Base-by-base conservation (phyloP, 2,888 invertebrate species). In the Chrysomela aeneicollis region DNA sequence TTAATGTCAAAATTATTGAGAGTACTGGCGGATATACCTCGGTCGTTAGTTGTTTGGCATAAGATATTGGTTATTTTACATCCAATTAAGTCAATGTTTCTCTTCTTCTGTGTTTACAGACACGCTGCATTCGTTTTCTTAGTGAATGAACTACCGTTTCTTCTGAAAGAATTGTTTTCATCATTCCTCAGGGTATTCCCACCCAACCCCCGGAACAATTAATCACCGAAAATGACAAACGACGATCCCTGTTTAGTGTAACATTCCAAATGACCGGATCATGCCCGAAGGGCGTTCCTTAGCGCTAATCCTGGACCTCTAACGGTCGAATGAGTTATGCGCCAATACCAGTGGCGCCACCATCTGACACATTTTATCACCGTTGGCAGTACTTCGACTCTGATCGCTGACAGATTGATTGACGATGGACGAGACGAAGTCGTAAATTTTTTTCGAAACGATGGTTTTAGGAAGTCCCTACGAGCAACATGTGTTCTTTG, bases 231-330 rank as follows among this genome's bases (percentile, higher is more conserved):
- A 37, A 57, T 57, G 57, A 57, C 42, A 57, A 46, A 57, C 26
- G 57, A 46, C 57, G 18, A 17, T 57, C 42, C 52, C 52, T 61
- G 57, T 57, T 61, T 55, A 53, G 52, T 35, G 55, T 64, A 47
- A 21, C 59, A 53, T 37, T 30, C 47, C 53, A 52, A 60, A 64
- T 52, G 52, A 63, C 59, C 55, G 47, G 52, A 57, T 47, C 18
- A 59, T 55, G 59, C 51, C 59, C 57, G 53, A 53, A 66, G 62
- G 68, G 69, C 69, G 69, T 69, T 67, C 61, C 69, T 35, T 35
- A 35, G 12, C 35, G 12, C 35, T 42, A 42, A 15, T 42, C 42
- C 42, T 42, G 42, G 42, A 10, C 8, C 42, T 15, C n/a, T 3
- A 15, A 15, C 42, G 12, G 2, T 15, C 42, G 15, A 21, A 57